Base-by-base conservation (phyloP, 2,797 vertebrate species). In the Hydrophis major region DNA sequence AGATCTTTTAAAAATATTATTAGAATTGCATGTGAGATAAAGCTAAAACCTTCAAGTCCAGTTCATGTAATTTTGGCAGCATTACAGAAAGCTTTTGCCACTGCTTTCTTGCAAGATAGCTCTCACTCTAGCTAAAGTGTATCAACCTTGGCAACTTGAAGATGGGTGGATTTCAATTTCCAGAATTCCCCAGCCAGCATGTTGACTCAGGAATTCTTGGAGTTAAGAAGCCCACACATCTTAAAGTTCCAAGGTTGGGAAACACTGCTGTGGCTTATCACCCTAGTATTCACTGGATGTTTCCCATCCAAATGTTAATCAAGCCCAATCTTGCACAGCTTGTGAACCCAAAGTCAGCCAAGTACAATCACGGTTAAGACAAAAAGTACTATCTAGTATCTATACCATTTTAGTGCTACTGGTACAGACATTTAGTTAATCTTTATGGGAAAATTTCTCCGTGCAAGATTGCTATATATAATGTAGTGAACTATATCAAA, bases 361-460 rank as follows among this genome's bases (percentile, higher is more conserved):
- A 47, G 37, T 83, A 47, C 42, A 47, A 4, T 25, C 74, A 83
- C 4, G 1, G 74, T 42, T 47, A 83, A 47, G 74, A 83, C 42
- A 47, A 47, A 78, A 83, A 47, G 93, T 94, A 96, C 95, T 94
- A 95, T 94, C 95, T 96, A 94, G 91, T 94, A 94, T 86, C 22
- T 94, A 95, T 95, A 91, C 2, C 66, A 93, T 87, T 91, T 92
- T 37, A 86, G 78, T 92, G 78, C 55, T 92, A 66, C 88, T 88
- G 74, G 13, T 87, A 87, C 59, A 55, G 0, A 93, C 50, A 87
- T 88, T 32, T 22, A 37, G n/a, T 28, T 13, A 50, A 22, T 27
- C 25, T 47, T 25, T n/a, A n/a, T 61, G 2, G 20, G n/a, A 37
- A 91, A 91, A 86, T 89, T n/a, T 22, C 42, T 25, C 12, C 14